Evolutionary conservation across 2,113 vertebrate genomes (phyloP).

Genomic region (Zingel zingel): DNA sequence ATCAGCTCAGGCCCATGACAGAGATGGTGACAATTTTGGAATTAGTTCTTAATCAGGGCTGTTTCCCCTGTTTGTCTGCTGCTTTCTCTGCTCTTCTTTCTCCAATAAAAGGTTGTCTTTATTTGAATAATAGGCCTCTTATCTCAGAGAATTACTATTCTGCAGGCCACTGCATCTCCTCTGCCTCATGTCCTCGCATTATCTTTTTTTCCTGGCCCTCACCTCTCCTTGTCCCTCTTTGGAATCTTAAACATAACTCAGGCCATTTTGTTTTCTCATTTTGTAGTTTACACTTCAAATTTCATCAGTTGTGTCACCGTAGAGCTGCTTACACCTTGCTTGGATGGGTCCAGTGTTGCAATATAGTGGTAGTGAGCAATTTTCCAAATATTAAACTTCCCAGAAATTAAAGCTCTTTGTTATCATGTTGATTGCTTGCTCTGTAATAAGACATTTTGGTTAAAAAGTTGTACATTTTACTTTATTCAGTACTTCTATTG

Average conservation of each 20-base stretch:
- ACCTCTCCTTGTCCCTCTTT: slow-evolving; percentile 63
- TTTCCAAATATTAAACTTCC: slow-evolving; percentile 15
- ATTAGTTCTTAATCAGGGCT: slow-evolving; percentile 62
- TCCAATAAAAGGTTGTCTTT: slow-evolving; percentile 52
- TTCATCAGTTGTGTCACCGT: slow-evolving; percentile 3
- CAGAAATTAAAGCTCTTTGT: background rate
- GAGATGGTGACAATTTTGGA: slow-evolving; percentile 59
- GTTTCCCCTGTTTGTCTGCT: slow-evolving; percentile 37
- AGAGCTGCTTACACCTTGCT: slow-evolving; percentile 17
- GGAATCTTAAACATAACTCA: slow-evolving; percentile 9
- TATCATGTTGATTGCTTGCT: background rate
- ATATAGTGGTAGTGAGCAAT: background rate
- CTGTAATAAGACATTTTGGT: background rate
- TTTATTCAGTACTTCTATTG: background rate
- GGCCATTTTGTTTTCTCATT: background rate
- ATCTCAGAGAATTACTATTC: slow-evolving; percentile 67
- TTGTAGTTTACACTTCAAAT: slow-evolving; percentile 24
- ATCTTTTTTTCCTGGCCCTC: slow-evolving; percentile 56
- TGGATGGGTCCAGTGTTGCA: background rate
- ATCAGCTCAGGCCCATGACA: slow-evolving; percentile 55
- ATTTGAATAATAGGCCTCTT: slow-evolving; percentile 77
- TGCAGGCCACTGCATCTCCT: slow-evolving; percentile 34
- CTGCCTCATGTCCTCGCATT: slow-evolving; percentile 7
- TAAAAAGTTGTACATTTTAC: background rate
- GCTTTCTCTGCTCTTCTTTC: slow-evolving; percentile 14